Conservation (phyloP, 2,113 vertebrate genomes). For the Danionella cerebrum region DNA sequence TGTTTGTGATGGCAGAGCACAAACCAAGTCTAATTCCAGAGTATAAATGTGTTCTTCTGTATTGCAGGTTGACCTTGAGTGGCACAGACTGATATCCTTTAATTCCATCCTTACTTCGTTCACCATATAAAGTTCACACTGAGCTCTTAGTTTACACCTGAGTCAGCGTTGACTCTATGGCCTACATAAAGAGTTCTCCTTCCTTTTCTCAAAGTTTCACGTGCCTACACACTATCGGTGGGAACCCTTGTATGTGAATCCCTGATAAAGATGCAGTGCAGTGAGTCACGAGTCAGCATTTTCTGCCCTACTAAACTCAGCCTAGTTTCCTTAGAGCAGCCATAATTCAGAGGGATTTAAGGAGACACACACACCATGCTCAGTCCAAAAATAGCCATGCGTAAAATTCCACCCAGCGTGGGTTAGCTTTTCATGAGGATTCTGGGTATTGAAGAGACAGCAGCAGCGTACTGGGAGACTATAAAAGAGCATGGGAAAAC, state of each 20-base stretch:
- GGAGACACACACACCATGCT: neutral
- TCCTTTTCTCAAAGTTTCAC: neutral
- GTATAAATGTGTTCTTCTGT: neutral
- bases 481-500: neutral
- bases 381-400: too few relatives aligned
- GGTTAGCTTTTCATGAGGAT: slow-evolving; percentile 23
- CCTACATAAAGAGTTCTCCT: slow-evolving; percentile 30
- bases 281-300: slow-evolving; percentile 61
- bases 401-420: neutral
- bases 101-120: neutral
- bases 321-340: slow-evolving; percentile 44
- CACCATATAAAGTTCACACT: neutral
- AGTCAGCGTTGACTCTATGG: slow-evolving; percentile 1
- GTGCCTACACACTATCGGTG: slow-evolving; percentile 12
- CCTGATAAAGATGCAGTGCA: slow-evolving; percentile 47
- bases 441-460: slow-evolving; percentile 18
- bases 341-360: neutral
- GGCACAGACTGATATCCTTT: slow-evolving; percentile 8
- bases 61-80: slow-evolving; percentile 28
- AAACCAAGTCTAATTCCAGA: too few relatives aligned
- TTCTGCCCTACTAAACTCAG: slow-evolving; percentile 68
- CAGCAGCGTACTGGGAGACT: neutral
- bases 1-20: neutral
- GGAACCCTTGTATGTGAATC: slow-evolving; percentile 50
- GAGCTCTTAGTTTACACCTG: neutral